Base-by-base conservation (phyloP, 2,888 invertebrate genomes). In the Calameuta filiformis region DNA sequence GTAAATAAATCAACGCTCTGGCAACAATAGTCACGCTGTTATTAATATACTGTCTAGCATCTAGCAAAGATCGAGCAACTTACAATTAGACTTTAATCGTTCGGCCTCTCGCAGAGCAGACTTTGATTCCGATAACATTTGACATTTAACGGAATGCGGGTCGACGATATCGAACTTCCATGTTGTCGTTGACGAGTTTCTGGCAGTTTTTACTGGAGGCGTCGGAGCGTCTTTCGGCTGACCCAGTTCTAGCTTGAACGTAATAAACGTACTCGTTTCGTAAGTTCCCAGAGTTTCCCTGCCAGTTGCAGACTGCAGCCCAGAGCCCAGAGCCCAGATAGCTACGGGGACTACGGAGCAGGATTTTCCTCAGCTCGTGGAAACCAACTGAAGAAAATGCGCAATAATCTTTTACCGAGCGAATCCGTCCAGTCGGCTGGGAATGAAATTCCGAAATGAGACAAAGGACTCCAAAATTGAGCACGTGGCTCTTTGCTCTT, bases 151-250 rank as follows among this genome's bases (percentile, higher is more conserved):
- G 33, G 31, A 71, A 71, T 71, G 31, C 12, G 71, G 71, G 23
- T 31, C 33, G 71, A 34, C 71, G 71, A 71, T 71, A 71, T n/a
- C 31, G 71, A 71, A 95, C 95, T 91, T 95, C 95, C 77, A 93
- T 92, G 78, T 95, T 95, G 30, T 95, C 95, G 91, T 95, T 95
- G 40, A 95, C 95, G 87, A 87, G 6, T 56, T 56, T 23, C 56
- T 2, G 56, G 23, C 56, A 23, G 23, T 56, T 56, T 56, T 56
- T 56, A 56, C 56, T 56, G 23, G 23, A 23, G 56, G 56, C 56
- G 56, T 56, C 56, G 56, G 23, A 56, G 1, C 56, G 56, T 56
- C 56, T 56, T 56, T 56, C 56, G 56, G 23, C 56, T 56, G 56
- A 56, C 56, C 56, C 56, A 56, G 56, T 56, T 56, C 6, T 23